Percentiles rank a stretch among this genome's conserved stretches.
phyloP scores from a whole-genome alignment of 2,113 vertebrate genomes.

The Amblyopsis rosae region DNA sequence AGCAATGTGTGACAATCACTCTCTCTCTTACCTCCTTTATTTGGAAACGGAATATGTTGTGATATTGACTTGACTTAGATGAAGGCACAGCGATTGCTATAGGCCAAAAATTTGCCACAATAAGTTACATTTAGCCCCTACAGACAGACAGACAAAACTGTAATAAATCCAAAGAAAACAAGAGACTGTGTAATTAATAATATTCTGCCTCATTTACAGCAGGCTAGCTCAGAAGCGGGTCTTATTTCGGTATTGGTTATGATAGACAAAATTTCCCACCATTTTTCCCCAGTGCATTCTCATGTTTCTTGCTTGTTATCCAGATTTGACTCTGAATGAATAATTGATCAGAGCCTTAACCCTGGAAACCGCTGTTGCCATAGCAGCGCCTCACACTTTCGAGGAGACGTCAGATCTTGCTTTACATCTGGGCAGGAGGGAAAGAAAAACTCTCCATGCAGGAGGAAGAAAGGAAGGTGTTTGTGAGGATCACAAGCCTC shows the following conservation, averaged over 20 bases:
- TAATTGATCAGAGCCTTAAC: constrained; percentile 63
- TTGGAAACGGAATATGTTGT: constrained; percentile 35
- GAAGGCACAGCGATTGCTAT: neutral
- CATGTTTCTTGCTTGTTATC: constrained; percentile 29
- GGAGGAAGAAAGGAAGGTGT: neutral
- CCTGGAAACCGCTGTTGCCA: constrained; percentile 69
- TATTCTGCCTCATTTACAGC: neutral
- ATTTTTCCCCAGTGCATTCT: constrained; percentile 8
- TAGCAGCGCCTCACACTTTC: constrained; percentile 58
- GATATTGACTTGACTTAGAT: constrained; percentile 47
- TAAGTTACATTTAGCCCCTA: constrained; percentile 22
- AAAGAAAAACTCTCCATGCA: neutral
- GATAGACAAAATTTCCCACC: constrained; percentile 6
- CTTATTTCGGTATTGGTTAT: neutral
- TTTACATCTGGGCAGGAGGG: constrained; percentile 12
- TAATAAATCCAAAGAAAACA: neutral
- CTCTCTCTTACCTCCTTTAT: constrained; percentile 49
- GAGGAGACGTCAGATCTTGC: constrained; percentile 41
- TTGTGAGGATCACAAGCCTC: constrained; percentile 28
- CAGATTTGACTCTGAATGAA: constrained; percentile 54
- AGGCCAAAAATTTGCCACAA: neutral
- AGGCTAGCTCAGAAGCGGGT: neutral
- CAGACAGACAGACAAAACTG: constrained; percentile 37
- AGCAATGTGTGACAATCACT: neutral
- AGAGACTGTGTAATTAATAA: neutral